These are phyloP conservation scores for Apamea epomidion DNA, from an alignment of 2,888 invertebrate species.

Conservation along the genomic window DNA sequence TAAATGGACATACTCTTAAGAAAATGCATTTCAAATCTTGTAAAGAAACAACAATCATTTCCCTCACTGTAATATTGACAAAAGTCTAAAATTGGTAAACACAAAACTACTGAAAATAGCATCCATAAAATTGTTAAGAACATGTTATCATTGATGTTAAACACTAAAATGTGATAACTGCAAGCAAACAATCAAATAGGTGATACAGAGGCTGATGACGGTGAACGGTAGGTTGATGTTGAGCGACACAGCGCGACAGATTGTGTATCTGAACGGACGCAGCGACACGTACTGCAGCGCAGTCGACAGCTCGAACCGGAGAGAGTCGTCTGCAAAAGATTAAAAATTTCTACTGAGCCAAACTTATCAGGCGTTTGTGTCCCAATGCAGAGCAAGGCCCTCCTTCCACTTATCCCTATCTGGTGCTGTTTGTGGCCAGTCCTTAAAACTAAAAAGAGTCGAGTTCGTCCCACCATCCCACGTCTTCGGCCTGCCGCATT, in stretches of 20 bases:
- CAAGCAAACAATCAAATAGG: slow-evolving; percentile 31
- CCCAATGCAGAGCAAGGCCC: background rate
- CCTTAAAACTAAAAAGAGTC: background rate
- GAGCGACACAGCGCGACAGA: slow-evolving; percentile 42
- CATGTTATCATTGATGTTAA: background rate
- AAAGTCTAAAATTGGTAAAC: background rate
- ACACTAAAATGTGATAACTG: slow-evolving; percentile 13
- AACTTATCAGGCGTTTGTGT: background rate
- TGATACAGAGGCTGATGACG: slow-evolving; percentile 27
- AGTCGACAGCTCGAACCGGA: slow-evolving; percentile 47
- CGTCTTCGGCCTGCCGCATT: background rate
- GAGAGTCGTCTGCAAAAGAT: slow-evolving; percentile 48
- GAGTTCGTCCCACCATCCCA: too few relatives aligned
- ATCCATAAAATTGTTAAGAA: background rate
- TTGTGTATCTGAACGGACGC: slow-evolving; percentile 54
- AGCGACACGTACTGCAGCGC: slow-evolving; percentile 44
- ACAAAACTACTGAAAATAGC: background rate
- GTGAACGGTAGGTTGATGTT: slow-evolving; percentile 36
- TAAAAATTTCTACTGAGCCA: background rate
- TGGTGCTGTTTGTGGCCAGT: background rate
- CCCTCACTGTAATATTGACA: background rate
- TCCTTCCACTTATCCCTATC: background rate
- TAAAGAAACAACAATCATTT: background rate
- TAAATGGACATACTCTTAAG: background rate
- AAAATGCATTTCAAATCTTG: background rate